Evolutionary conservation across 2,113 vertebrate genomes (phyloP).

Genomic region (Pampusana beccarii): DNA sequence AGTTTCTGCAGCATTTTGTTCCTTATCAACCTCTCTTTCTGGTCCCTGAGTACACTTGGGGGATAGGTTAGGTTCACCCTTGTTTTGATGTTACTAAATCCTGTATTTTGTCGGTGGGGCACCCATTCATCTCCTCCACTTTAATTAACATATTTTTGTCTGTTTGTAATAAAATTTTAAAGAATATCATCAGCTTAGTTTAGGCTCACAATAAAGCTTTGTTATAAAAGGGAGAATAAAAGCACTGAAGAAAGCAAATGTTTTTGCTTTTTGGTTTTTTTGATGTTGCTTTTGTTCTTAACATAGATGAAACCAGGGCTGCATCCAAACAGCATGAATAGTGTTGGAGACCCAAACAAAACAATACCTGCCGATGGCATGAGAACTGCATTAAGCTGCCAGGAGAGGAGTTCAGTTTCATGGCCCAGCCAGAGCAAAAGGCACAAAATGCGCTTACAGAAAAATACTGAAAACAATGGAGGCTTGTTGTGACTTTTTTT

Average conservation of each 20-base stretch:
- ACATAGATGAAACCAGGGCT: background rate
- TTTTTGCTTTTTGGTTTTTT: background rate
- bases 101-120: background rate
- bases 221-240: background rate
- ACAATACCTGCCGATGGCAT: background rate
- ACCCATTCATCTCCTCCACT: background rate
- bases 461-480: background rate
- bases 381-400: background rate
- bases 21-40: background rate
- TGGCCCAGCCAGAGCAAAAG: background rate
- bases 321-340: background rate
- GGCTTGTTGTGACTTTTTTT: background rate
- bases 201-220: background rate
- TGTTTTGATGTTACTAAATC: background rate
- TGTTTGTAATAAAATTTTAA: background rate
- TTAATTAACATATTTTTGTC: background rate
- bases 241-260: background rate
- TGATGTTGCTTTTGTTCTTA: background rate
- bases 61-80: background rate
- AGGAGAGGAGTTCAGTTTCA: background rate
- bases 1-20: background rate
- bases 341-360: background rate
- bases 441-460: background rate
- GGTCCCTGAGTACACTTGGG: background rate
- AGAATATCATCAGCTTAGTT: background rate